Percentiles rank a stretch among this genome's conserved stretches.
Evolutionary conservation across 2,113 vertebrate species (phyloP).

Genomic region (Phainopepla nitens): DNA sequence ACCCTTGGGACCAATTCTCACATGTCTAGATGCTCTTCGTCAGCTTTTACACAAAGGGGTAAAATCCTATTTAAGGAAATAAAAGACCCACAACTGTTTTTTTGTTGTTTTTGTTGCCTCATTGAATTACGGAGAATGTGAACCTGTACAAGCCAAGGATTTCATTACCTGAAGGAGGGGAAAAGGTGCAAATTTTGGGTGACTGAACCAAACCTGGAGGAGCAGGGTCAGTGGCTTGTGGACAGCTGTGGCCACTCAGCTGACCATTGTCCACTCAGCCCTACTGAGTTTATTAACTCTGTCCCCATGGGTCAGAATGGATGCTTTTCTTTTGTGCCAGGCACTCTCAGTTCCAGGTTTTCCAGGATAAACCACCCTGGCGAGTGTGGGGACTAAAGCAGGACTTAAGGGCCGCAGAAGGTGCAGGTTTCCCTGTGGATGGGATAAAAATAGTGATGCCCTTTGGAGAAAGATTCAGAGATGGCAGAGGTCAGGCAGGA

Average conservation of each 20-base stretch:
- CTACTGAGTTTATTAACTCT: not conserved
- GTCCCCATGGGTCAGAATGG: not conserved
- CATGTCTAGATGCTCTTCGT: not conserved
- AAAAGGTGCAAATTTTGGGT: not conserved
- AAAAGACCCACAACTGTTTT: not conserved
- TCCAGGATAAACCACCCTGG: not conserved
- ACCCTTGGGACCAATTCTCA: not conserved
- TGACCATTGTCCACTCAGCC: not conserved
- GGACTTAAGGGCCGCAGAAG: not conserved
- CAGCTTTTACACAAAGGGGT: not conserved
- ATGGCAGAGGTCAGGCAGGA: not conserved
- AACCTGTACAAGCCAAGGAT: not conserved
- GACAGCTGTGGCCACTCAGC: not conserved
- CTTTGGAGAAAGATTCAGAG: not conserved
- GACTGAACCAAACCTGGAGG: not conserved
- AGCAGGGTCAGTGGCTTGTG: not conserved
- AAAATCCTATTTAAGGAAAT: not conserved
- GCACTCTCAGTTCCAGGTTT: not conserved
- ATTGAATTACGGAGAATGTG: not conserved
- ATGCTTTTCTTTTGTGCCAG: not conserved
- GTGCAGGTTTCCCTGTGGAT: not conserved
- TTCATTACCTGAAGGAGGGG: not conserved
- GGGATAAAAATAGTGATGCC: not conserved
- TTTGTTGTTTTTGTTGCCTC: not conserved
- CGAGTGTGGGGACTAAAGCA: fast-evolving